Conservation (phyloP, 2,888 invertebrate genomes). For the Drosophila kokeensis region DNA sequence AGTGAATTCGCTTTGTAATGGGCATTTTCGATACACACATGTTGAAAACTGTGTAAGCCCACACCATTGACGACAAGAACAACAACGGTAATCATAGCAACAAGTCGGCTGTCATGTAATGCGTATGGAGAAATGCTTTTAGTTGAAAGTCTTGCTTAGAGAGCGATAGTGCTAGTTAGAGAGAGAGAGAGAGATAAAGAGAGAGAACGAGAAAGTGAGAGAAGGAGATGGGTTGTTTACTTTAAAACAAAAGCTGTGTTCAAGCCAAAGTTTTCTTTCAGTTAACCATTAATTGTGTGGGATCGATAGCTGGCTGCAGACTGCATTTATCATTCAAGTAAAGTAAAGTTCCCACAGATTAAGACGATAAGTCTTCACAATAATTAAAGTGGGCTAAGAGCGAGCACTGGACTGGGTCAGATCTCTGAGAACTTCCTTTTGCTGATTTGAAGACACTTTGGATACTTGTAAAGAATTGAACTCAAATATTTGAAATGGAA, state of each 20-base stretch:
- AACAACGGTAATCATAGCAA: slow-evolving; percentile 28
- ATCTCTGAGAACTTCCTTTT: not conserved
- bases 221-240: not conserved
- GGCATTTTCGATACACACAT: slow-evolving; percentile 34
- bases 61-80: slow-evolving; percentile 16
- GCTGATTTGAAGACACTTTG: not conserved
- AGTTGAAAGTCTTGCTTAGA: slow-evolving; percentile 45
- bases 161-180: not conserved
- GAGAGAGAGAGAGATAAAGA: not conserved
- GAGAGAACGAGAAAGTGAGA: not conserved
- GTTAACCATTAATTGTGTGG: slow-evolving; percentile 27
- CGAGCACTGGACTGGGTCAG: not conserved
- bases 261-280: slow-evolving; percentile 23
- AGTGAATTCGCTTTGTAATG: slow-evolving; percentile 43
- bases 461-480: not conserved
- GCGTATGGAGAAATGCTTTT: slow-evolving; percentile 59
- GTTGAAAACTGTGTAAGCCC: slow-evolving; percentile 27
- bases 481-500: not conserved
- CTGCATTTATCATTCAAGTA: slow-evolving; percentile 25
- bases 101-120: slow-evolving; percentile 60
- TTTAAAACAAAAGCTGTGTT: slow-evolving; percentile 63
- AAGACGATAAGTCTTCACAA: not conserved
- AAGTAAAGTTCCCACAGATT: slow-evolving; percentile 21
- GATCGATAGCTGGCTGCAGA: slow-evolving; percentile 14
- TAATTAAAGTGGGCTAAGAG: not conserved